Evolutionary conservation across 2,113 vertebrate species (phyloP), one percentile per base, ranked within the genome.

Genomic region (Rhegmatorhina hoffmannsi): DNA sequence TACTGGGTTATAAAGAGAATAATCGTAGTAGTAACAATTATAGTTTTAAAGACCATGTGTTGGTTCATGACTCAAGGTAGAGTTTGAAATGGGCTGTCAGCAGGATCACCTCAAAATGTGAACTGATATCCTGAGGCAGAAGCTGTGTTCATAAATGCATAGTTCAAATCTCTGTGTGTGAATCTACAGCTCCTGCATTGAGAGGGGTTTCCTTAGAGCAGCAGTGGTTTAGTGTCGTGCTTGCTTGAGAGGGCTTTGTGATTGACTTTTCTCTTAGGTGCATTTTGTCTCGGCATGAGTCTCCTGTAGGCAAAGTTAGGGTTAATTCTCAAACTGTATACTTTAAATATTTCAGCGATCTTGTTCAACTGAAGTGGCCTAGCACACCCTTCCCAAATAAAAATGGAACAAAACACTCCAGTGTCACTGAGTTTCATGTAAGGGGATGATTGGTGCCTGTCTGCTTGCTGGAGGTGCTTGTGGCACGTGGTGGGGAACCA

Each of bases 401-500:
- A 72, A 83, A 21, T 0, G 13, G n/a, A 83, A 38, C 17, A 56
- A 78, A 91, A 24, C 67, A 43, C 50, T 90, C 89, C 9, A 58
- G 28, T 47, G 44, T 24, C 53, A 8, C 67, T 69, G 40, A 23
- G 10, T n/a, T 90, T 55, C 47, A 52, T 3, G 0, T 11, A 18
- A 70, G 76, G 52, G 36, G 25, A 14, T 0, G 5, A 4, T 10
- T 0, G 6, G 63, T 52, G 29, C 52, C 56, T 33, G 6, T 31
- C 36, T 56, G 26, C 29, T 73, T 2, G 0, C 31, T 53, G 34
- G 56, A 86, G 59, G 31, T 16, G 12, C 88, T 29, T 29, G 46
- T 50, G 85, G 81, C 26, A 36, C 0, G 0, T 3, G 28, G 18
- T 0, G 1, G 53, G 66, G 38, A 64, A 52, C 53, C 34, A 17